phyloP scores from a whole-genome alignment of 2,113 vertebrate species.

The Hyperopisus bebe region DNA sequence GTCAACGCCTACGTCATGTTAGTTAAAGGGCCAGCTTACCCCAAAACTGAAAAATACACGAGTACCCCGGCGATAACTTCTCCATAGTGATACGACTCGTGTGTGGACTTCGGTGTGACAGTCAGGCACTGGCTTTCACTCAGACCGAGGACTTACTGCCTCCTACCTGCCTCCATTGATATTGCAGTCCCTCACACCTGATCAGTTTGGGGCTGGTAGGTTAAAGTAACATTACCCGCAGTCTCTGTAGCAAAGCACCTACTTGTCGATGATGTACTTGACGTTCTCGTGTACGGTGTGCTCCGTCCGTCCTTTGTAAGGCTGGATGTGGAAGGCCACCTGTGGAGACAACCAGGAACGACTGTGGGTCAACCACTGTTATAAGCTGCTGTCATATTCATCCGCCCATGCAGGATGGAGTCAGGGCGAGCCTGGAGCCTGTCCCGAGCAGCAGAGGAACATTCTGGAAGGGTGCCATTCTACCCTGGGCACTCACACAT shows the following conservation, averaged over 20 bases:
- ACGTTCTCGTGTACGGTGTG: conserved; percentile 76
- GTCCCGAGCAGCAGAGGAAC: not conserved
- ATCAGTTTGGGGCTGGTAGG: not conserved
- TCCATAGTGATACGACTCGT: no score
- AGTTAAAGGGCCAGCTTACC: not conserved
- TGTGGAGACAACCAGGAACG: conserved; percentile 41
- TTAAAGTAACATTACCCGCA: not conserved
- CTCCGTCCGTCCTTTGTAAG: conserved; percentile 79
- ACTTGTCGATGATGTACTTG: conserved; percentile 84
- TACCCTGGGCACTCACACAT: not conserved
- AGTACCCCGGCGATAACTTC: no score
- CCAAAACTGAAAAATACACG: no score
- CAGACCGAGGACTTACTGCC: not conserved
- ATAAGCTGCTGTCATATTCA: not conserved
- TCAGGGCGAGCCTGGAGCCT: not conserved
- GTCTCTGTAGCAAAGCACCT: conserved; percentile 38
- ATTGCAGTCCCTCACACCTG: not conserved
- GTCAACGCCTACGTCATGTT: not conserved
- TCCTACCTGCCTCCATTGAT: not conserved
- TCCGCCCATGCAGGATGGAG: not conserved
- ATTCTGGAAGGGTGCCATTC: not conserved
- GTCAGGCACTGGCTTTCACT: not conserved
- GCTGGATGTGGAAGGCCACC: conserved; percentile 85
- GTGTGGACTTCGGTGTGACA: not conserved
- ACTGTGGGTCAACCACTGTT: not conserved